Evolutionary conservation across 1,140 invertebrate genomes (phyloP).

Genomic region (Drosophila tristis): DNA sequence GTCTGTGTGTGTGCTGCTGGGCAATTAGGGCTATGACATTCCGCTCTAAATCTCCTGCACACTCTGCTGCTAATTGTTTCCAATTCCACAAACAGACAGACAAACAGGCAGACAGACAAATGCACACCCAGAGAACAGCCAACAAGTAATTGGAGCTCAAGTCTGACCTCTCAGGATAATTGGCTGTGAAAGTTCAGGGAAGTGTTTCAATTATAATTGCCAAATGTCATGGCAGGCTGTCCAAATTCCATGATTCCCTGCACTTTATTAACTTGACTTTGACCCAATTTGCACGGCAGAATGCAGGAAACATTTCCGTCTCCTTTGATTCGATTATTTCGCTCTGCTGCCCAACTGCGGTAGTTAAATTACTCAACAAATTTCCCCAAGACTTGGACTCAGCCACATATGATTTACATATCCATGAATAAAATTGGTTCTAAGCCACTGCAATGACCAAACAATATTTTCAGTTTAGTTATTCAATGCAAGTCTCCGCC

Average conservation of each 20-base stretch:
- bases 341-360: too few species aligned
- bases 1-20: constrained; percentile 34
- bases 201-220: constrained; percentile 60
- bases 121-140: neutral
- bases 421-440: constrained; percentile 10
- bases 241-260: constrained; percentile 34
- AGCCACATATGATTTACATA: constrained; percentile 23
- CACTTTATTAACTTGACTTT: constrained; percentile 43
- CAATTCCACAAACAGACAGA: constrained; percentile 63
- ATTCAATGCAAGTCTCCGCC: constrained; percentile 16
- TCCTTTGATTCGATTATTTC: too few species aligned
- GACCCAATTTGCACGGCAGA: constrained; percentile 9
- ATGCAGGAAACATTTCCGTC: neutral
- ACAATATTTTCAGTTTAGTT: constrained; percentile 25
- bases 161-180: constrained; percentile 60
- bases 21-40: constrained; percentile 80
- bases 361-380: constrained; percentile 15
- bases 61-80: constrained; percentile 80
- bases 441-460: neutral
- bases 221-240: constrained; percentile 36
- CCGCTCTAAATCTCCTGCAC: constrained; percentile 79
- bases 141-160: constrained; percentile 68
- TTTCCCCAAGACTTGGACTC: neutral
- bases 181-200: constrained; percentile 46
- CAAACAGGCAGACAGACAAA: constrained; percentile 9